Evolutionary conservation across 2,113 vertebrate species (phyloP).

Genomic region (Scophthalmus maximus): DNA sequence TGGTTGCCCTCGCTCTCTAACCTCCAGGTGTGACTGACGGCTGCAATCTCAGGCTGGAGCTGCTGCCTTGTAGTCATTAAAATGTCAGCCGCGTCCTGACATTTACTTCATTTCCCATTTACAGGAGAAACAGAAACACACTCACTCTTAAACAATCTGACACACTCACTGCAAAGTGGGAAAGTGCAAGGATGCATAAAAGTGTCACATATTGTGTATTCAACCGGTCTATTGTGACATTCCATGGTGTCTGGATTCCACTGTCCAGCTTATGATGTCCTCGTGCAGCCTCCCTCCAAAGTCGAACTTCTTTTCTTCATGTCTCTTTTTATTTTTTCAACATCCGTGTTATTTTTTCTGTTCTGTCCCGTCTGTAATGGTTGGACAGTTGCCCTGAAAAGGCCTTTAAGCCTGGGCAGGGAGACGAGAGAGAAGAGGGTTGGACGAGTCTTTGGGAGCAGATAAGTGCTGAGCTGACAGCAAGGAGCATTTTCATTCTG

Average conservation of each 20-base stretch:
- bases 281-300: constrained; percentile 19
- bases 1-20: constrained; percentile 20
- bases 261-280: not conserved
- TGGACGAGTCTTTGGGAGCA: constrained; percentile 44
- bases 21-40: constrained; percentile 44
- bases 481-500: constrained; percentile 21
- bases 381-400: constrained; percentile 42
- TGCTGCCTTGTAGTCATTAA: constrained; percentile 65
- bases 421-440: constrained; percentile 24
- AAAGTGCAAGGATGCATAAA: constrained; percentile 6
- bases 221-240: not conserved
- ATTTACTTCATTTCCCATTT: constrained; percentile 66
- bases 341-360: constrained; percentile 38
- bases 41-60: constrained; percentile 48
- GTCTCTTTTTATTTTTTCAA: constrained; percentile 17
- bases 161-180: constrained; percentile 10
- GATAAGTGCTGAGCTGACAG: constrained; percentile 52
- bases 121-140: constrained; percentile 24
- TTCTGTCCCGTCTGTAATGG: constrained; percentile 28
- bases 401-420: constrained; percentile 20
- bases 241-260: not conserved
- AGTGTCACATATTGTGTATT: not conserved
- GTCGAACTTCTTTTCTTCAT: not conserved
- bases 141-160: constrained; percentile 27
- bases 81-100: constrained; percentile 64